phyloP scores from a whole-genome alignment of 2,113 vertebrate species.

The Elanus axillaris region DNA sequence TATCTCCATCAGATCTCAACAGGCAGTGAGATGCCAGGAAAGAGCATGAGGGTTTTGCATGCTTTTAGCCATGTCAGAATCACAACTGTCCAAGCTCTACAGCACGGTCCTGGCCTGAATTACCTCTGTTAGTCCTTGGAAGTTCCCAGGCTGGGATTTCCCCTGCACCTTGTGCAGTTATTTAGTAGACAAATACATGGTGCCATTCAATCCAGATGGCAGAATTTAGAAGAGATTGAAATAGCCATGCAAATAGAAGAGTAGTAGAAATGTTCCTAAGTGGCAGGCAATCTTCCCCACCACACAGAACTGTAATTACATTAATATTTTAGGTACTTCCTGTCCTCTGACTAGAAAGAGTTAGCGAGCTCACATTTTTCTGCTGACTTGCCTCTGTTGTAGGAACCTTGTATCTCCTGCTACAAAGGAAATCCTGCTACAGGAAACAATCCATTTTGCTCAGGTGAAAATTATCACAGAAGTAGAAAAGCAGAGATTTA shows the following conservation, averaged over 20 bases:
- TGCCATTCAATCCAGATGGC: background rate
- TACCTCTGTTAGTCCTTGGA: background rate
- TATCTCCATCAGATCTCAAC: background rate
- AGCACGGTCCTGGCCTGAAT: background rate
- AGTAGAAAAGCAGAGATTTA: constrained; percentile 14
- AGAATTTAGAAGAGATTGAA: background rate
- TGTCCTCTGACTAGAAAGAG: background rate
- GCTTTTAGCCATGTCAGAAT: background rate
- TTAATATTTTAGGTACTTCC: background rate
- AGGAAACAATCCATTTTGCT: constrained; percentile 8
- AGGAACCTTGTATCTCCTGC: background rate
- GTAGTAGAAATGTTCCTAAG: background rate
- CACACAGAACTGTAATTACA: background rate
- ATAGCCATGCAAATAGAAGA: background rate
- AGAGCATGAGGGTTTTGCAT: background rate
- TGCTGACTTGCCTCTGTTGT: background rate
- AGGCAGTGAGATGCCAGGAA: background rate
- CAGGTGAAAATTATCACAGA: constrained; percentile 16
- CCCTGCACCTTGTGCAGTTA: background rate
- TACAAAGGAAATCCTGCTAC: background rate
- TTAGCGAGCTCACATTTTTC: background rate
- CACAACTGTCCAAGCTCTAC: background rate
- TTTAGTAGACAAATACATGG: background rate
- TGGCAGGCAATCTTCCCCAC: background rate
- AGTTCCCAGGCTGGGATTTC: constrained; percentile 7